Base-by-base conservation (phyloP, 2,888 invertebrate species). In the Tetanocera ferruginea region DNA sequence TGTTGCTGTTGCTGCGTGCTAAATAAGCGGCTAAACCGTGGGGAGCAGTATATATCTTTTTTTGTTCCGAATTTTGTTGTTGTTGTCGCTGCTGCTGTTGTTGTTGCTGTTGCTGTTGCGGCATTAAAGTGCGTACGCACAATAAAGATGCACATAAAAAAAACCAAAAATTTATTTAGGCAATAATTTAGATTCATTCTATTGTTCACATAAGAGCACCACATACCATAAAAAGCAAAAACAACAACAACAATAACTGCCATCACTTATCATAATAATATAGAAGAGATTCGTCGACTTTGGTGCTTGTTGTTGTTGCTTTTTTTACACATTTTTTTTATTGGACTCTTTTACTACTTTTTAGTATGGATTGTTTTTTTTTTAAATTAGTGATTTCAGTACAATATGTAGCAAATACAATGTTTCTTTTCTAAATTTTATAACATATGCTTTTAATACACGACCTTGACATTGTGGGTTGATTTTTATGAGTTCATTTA, bases 181-280 rank as follows among this genome's bases (percentile, higher is more conserved):
- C 28, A 28, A 28, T 28, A 28, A 19, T 17, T 62, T 62, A 25
- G 25, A 17, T 62, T 25, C 28, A 28, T 62, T 17, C 28, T 28
- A 2, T 60, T 60, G 14, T 31, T 62, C 25, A 23, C 60, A 25
- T 28, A 60, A 62, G 28, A 62, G 34, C 14, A 66, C 0, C 5
- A 77, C 28, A 23, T n/a, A 49, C 66, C 77, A 78, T 23, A 57
- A 51, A 70, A 28, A 62, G 60, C 57, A 31, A 52, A 31, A 25
- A 31, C 69, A 31, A 23, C 23, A 55, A 25, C 55, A 25, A 55
- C 55, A 1, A 57, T 28, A 25, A 25, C 8, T 17, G 60, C 4
- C 14, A 11, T 28, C 11, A 23, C 17, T 25, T 17, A 14, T 60
- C 25, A 60, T 60, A 28, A 60, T 60, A 28, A 60, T 28, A 60